phyloP scores from a whole-genome alignment of 2,888 invertebrate genomes.

The Liposcelis brunnea region DNA sequence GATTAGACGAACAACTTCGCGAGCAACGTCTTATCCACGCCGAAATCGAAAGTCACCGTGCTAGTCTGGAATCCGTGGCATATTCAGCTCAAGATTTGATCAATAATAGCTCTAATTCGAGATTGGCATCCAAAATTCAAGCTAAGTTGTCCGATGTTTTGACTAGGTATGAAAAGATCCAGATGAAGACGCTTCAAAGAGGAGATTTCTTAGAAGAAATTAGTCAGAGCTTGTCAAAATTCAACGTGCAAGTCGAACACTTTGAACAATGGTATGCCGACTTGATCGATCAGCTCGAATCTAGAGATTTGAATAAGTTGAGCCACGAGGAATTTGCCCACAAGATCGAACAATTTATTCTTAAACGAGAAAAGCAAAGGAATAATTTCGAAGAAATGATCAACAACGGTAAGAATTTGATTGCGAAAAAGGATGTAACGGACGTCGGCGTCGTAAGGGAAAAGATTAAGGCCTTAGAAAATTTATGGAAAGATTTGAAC shows the following conservation, averaged over 20 bases:
- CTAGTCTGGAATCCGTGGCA: slow-evolving; percentile 67
- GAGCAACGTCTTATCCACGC: slow-evolving; percentile 67
- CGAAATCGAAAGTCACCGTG: slow-evolving; percentile 73
- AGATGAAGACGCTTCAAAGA: slow-evolving; percentile 60
- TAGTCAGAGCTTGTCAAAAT: slow-evolving; percentile 44
- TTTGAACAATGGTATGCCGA: slow-evolving; percentile 55
- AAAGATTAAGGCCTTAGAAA: slow-evolving; percentile 69
- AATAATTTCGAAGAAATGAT: slow-evolving; percentile 59
- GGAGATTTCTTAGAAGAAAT: slow-evolving; percentile 71
- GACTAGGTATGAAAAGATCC: slow-evolving; percentile 57
- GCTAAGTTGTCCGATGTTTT: slow-evolving; percentile 76
- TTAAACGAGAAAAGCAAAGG: slow-evolving; percentile 36
- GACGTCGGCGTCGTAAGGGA: slow-evolving; percentile 71
- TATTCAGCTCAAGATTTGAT: slow-evolving; percentile 66
- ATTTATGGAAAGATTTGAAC: slow-evolving; percentile 77
- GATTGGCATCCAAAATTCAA: slow-evolving; percentile 80
- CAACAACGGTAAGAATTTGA: slow-evolving; percentile 59
- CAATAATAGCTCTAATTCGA: slow-evolving; percentile 59
- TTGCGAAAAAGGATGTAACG: slow-evolving; percentile 72
- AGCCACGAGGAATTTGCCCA: slow-evolving; percentile 43
- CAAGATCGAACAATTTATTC: slow-evolving; percentile 34
- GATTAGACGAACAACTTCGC: slow-evolving; percentile 75
- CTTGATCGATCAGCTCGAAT: slow-evolving; percentile 56
- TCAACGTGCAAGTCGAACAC: slow-evolving; percentile 44
- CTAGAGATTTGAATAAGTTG: slow-evolving; percentile 48